Base-by-base conservation (phyloP, 1,140 invertebrate species). In the Ceratoteleas bidentatus region DNA sequence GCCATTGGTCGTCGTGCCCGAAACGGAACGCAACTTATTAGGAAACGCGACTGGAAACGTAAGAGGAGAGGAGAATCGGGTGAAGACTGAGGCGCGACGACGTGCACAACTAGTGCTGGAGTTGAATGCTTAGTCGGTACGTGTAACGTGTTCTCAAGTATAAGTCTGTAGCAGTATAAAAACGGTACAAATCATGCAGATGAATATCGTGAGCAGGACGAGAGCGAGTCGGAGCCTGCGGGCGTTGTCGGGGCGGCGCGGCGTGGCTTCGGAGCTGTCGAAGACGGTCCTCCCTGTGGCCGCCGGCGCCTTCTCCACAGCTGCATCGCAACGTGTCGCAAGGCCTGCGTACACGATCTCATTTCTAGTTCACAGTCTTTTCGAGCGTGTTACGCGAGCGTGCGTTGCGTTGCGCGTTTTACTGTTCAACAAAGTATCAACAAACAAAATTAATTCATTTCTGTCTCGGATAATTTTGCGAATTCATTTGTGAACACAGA, bases 171-270 rank as follows among this genome's bases (percentile, higher is more conserved):
- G 93, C 86, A 95, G 91, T 93, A 95, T 93, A 85, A 95, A 91
- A 90, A 95, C 93, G 88, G 94, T 94, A 90, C 95, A 92, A 92
- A 95, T 94, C 62, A 93, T 94, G 92, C 94, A 94, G 90, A 95
- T 94, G 90, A 95, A 94, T 88, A 93, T 93, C 88, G 94, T 93
- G 81, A 94, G 92, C 84, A 94, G 93, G 81, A 94, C 93, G 88
- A 95, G 90, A 86, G 94, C 92, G 86, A 95, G 92, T 86, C 93
- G 93, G 82, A 94, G 89, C 82, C 93, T 94, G 87, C 88, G 89
- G 85, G 87, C 83, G 33, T 57, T 14, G 56, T 70, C 86, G 87
- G 86, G 87, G 88, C 57, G 85, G 84, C 87, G 90, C 89, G 89
- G 89, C 86, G 90, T 88, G 40, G 72, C 79, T 32, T 89, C 89